Evolutionary conservation across 2,797 vertebrate genomes (phyloP).

Genomic region (Neomorphus geoffroyi): DNA sequence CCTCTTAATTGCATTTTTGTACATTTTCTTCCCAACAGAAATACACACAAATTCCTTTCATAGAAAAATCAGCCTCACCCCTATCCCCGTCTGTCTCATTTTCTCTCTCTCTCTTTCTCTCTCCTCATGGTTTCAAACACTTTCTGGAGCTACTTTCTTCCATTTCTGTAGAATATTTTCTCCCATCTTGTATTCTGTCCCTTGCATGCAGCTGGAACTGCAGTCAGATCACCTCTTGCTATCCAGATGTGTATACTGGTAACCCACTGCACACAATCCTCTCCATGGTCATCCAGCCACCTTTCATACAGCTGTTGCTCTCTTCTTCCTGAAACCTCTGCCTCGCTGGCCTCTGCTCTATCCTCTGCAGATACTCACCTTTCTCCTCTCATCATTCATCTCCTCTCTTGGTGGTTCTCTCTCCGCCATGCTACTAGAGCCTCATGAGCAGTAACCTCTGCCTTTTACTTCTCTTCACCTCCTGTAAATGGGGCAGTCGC

Average conservation of each 20-base stretch:
- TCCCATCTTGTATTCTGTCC: background rate
- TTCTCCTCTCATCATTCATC: background rate
- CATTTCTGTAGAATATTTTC: background rate
- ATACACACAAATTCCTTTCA: background rate
- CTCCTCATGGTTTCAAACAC: background rate
- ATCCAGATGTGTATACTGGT: background rate
- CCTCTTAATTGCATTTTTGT: background rate
- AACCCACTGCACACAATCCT: background rate
- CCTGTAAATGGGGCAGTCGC: background rate
- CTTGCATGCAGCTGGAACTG: background rate
- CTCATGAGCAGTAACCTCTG: background rate
- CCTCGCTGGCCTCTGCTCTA: fast-evolving
- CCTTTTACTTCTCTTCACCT: background rate
- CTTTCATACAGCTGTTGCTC: background rate
- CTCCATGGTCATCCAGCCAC: background rate
- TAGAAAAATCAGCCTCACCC: background rate
- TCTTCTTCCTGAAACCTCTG: background rate
- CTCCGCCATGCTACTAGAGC: background rate
- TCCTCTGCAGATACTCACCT: background rate
- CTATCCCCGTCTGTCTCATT: background rate
- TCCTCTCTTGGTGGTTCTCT: background rate
- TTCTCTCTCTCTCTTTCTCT: background rate
- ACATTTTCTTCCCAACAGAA: background rate
- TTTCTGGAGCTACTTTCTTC: background rate
- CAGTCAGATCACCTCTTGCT: background rate